Percentiles rank a stretch among this genome's conserved stretches.
phyloP scores from a whole-genome alignment of 2,797 vertebrate genomes.

The Hydrolagus colliei region DNA sequence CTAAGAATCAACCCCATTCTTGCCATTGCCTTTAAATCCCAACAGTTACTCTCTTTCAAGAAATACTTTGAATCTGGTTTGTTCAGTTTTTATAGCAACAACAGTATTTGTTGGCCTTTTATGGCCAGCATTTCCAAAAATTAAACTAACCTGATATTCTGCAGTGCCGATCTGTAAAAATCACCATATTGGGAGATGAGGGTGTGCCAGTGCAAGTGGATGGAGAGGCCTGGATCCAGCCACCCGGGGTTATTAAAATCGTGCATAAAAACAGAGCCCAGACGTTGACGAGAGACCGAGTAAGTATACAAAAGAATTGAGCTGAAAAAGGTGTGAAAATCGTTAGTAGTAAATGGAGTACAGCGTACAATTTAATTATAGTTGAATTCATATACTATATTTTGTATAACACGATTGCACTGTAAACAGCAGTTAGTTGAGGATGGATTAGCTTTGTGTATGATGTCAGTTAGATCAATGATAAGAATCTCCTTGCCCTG shows the following conservation, averaged over 20 bases:
- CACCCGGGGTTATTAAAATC: constrained; percentile 92
- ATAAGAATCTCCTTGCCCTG: no score
- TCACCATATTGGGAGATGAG: constrained; percentile 94
- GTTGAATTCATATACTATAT: neutral
- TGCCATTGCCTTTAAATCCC: no score
- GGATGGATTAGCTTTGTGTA: no score
- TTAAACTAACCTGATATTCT: neutral
- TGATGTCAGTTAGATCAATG: no score
- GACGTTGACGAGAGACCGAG: constrained; percentile 93
- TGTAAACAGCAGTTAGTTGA: no score
- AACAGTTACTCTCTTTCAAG: no score
- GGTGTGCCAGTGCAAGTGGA: constrained; percentile 94
- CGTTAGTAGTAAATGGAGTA: neutral
- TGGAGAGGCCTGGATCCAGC: constrained; percentile 95
- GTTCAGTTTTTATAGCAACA: neutral
- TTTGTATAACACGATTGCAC: neutral
- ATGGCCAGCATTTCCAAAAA: neutral
- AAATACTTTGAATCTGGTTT: neutral
- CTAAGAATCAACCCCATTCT: no score
- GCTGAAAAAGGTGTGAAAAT: neutral
- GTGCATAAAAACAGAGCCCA: constrained; percentile 95
- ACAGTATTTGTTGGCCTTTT: no score
- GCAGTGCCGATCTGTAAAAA: constrained; percentile 95
- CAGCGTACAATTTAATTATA: neutral
- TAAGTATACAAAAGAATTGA: constrained; percentile 50